A percentile compares a stretch with the other conserved stretches of the same genome.
These are phyloP conservation scores for Lichenostomus cassidix DNA, from an alignment of 2,113 vertebrate species.

Conservation along the genomic window DNA sequence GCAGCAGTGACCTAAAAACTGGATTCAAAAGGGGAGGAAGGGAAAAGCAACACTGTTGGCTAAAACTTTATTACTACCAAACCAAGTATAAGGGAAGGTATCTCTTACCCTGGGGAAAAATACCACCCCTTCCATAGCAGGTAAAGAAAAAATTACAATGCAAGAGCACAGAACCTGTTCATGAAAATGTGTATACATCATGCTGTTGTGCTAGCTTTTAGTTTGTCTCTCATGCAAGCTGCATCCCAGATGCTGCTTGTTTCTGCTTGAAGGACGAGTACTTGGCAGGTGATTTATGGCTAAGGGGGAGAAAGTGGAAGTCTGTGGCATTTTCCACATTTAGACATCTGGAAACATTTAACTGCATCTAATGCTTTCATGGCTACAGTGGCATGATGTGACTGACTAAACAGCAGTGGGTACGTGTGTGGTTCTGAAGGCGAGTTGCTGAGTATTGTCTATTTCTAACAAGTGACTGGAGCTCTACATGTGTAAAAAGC, in stretches of 20 bases:
- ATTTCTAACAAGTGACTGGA: fast-evolving
- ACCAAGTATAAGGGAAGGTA: not conserved
- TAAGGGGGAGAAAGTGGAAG: not conserved
- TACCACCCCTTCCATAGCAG: not conserved
- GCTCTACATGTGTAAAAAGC: not conserved
- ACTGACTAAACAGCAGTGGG: not conserved
- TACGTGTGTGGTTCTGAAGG: fast-evolving
- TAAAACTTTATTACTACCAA: not conserved
- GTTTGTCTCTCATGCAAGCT: not conserved
- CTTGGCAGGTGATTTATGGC: not conserved
- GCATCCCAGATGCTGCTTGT: not conserved
- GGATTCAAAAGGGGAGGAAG: not conserved
- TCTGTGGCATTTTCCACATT: not conserved
- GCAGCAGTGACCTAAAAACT: not conserved
- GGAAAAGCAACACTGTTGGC: not conserved
- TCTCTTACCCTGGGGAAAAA: not conserved
- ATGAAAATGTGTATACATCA: fast-evolving
- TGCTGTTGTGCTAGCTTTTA: not conserved
- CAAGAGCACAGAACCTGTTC: not conserved
- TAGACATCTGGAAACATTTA: not conserved
- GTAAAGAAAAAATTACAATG: not conserved
- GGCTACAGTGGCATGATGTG: not conserved
- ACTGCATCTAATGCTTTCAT: not conserved
- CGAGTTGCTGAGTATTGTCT: not conserved
- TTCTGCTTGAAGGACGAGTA: not conserved